Base-by-base conservation (phyloP, 1,140 invertebrate genomes). In the Nasonia longicornis region DNA sequence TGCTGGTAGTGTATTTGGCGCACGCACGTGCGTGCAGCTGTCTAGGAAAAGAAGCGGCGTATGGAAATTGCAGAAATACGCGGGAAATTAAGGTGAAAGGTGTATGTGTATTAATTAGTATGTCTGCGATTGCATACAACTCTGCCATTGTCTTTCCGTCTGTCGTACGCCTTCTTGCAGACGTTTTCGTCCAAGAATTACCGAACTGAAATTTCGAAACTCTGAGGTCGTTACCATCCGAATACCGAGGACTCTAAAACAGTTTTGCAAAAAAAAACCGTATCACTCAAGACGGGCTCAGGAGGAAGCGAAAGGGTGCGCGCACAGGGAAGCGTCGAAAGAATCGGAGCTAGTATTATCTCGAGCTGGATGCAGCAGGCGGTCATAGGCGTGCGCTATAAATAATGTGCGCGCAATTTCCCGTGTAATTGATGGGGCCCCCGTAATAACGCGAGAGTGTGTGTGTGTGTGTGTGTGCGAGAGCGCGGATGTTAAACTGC, bases 331-430 rank as follows among this genome's bases (percentile, higher is more conserved):
- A 58, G 52, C 52, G 52, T 58, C 52, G 16, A 58, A 58, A 58
- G 52, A 58, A 58, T n/a, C 16, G 52, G 20, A 58, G 52, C 52
- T 58, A 58, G 1, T 26, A 26, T 26, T 35, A 35, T 3, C 20
- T 58, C 16, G 52, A 58, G 52, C 52, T 58, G 16, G 45, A 48
- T 48, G 12, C 45, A 16, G 22, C 22, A n/a, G n/a, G 70, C 70
- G 70, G 35, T 16, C 22, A 72, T 72, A 48, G 35, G 12, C 75
- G 64, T 12, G 14, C 35, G 63, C 58, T 85, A 88, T 89, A 89
- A 89, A 89, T 89, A 89, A 89, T 88, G 85, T 84, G 86, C 86
- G 88, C 84, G 87, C 88, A 89, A 89, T 90, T 90, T 89, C 85
- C 88, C 88, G 85, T 88, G 88, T 89, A 90, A 90, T 90, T 89